Percentiles rank a stretch among this genome's conserved stretches.
Conservation (phyloP, 92 coral and sea anemone species). For the Epizoanthus rinbou region DNA sequence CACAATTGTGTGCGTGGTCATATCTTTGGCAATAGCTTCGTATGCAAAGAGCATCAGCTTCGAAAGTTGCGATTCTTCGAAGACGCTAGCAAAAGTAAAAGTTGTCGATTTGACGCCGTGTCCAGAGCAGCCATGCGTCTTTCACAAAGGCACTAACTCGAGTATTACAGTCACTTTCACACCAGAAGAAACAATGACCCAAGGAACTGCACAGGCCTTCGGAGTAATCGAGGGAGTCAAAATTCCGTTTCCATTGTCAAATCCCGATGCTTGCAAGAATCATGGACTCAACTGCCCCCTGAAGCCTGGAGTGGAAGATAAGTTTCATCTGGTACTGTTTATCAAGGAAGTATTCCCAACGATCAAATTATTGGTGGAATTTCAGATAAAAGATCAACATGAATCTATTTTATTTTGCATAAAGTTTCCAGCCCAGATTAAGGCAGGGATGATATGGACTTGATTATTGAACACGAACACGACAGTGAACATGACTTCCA, state of each 20-base stretch:
- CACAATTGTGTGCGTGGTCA: background rate
- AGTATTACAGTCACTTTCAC: constrained; percentile 35
- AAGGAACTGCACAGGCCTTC: constrained; percentile 21
- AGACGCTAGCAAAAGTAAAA: background rate
- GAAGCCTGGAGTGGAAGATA: constrained; percentile 14
- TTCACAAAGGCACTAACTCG: constrained; percentile 43
- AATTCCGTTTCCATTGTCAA: constrained; percentile 40
- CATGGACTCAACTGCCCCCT: constrained; percentile 57
- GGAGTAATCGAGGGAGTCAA: constrained; percentile 12
- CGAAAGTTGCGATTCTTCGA: background rate
- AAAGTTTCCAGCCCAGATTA: constrained; percentile 24
- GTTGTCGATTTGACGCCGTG: constrained; percentile 50
- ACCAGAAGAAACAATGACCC: constrained; percentile 28
- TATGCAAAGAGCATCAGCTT: background rate
- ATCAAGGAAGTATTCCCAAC: constrained; percentile 34
- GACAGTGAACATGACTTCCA: too few species aligned
- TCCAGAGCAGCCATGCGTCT: constrained; percentile 39
- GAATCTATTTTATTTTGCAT: constrained; percentile 37
- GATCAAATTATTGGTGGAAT: background rate
- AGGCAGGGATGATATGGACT: too few species aligned
- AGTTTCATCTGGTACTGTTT: background rate
- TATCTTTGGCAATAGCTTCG: background rate
- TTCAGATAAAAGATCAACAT: constrained; percentile 19
- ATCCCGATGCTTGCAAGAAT: constrained; percentile 46
- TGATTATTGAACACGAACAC: too few species aligned